phyloP scores from a whole-genome alignment of 2,888 invertebrate species.

The Cheilosia vulpina region DNA sequence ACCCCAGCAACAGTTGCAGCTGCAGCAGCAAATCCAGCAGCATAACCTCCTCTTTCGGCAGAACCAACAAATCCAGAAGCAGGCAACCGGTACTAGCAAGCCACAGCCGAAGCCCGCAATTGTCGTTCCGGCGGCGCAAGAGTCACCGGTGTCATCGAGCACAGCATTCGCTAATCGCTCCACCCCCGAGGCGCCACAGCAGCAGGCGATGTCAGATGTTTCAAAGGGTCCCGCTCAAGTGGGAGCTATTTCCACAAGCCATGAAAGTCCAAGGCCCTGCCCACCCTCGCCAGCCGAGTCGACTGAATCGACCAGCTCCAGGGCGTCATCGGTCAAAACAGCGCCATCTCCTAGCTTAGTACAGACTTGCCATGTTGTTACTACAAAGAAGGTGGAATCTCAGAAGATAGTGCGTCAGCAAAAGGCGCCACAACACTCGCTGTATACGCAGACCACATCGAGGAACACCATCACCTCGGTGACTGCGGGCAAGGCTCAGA shows the following conservation, averaged over 20 bases:
- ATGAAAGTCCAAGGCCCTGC: conserved; percentile 89
- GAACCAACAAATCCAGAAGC: conserved; percentile 76
- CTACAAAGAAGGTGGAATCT: conserved; percentile 66
- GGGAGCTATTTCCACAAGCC: conserved; percentile 93
- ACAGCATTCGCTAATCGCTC: conserved; percentile 77
- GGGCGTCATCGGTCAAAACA: conserved; percentile 75
- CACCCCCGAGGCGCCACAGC: conserved; percentile 76
- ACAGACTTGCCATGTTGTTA: conserved; percentile 50
- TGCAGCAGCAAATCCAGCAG: conserved; percentile 79
- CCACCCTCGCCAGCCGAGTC: conserved; percentile 85
- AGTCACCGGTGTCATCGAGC: conserved; percentile 81
- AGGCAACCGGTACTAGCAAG: conserved; percentile 48
- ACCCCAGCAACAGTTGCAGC: conserved; percentile 78
- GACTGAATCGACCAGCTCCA: conserved; percentile 77
- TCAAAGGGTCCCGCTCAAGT: conserved; percentile 91
- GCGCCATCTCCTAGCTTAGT: conserved; percentile 70
- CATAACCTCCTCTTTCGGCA: conserved; percentile 78
- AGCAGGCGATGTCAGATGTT: conserved; percentile 74
- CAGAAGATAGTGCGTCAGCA: conserved; percentile 74
- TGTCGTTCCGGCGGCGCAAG: conserved; percentile 83
- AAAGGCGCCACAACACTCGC: conserved; percentile 81
- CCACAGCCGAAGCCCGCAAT: conserved; percentile 77
- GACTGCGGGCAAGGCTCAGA: conserved; percentile 88
- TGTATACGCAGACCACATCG: conserved; percentile 86
- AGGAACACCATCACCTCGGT: conserved; percentile 93